Evolutionary conservation across 2,888 invertebrate species (phyloP).

Genomic region (Epistrophe grossulariae): DNA sequence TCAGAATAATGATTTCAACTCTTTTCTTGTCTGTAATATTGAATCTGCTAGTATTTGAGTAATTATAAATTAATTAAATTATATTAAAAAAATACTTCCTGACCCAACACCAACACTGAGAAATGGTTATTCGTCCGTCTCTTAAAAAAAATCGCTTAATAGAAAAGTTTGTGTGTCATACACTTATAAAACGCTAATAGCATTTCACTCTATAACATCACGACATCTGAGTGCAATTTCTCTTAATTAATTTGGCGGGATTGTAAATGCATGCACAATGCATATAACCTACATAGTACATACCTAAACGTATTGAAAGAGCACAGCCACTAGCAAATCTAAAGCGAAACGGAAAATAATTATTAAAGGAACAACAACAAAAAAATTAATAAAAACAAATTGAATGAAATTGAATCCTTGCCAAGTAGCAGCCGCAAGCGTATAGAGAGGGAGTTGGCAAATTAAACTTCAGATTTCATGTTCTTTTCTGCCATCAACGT

Average conservation of each 20-base stretch:
- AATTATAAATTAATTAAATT: no score
- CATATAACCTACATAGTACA: background rate
- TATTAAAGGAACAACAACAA: conserved; percentile 21
- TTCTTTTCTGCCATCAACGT: conserved; percentile 29
- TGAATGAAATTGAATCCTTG: conserved; percentile 67
- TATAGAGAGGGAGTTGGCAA: conserved; percentile 45
- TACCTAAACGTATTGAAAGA: conserved; percentile 2
- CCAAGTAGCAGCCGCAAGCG: conserved; percentile 66
- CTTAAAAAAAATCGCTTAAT: conserved; percentile 1
- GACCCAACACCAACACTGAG: no score
- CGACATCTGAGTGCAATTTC: conserved; percentile 56
- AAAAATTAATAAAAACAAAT: background rate
- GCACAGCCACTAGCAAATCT: conserved; percentile 15
- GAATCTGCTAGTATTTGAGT: no score
- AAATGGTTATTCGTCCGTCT: background rate
- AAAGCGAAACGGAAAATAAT: conserved; percentile 57
- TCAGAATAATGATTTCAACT: no score
- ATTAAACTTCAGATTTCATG: conserved; percentile 64
- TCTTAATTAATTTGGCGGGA: conserved; percentile 69
- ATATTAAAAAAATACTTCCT: background rate
- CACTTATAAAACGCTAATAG: background rate
- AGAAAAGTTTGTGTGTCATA: background rate
- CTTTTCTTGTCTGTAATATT: no score
- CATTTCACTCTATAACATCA: conserved; percentile 28
- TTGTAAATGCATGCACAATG: conserved; percentile 39